Evolutionary conservation across 2,888 invertebrate species (phyloP).

Genomic region (Carabus problematicus): DNA sequence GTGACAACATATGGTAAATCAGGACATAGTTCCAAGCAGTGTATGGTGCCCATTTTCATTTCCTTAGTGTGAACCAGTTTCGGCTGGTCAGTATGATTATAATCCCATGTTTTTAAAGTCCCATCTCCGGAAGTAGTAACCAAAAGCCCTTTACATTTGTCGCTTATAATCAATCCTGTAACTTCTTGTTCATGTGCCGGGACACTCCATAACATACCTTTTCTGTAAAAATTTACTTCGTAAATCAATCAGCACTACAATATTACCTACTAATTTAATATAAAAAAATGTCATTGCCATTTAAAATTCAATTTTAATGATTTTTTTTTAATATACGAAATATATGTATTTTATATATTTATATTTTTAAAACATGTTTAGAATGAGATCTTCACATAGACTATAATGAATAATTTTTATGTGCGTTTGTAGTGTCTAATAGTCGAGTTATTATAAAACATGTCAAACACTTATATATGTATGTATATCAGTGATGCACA

Average conservation of each 20-base stretch:
- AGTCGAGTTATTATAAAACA: too few relatives aligned
- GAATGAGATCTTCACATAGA: too few relatives aligned
- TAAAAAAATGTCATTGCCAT: too few relatives aligned
- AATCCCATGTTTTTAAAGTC: conserved; percentile 87
- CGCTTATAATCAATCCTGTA: conserved; percentile 80
- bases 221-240: conserved; percentile 11
- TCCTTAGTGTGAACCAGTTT: conserved; percentile 61
- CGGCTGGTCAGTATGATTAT: conserved; percentile 54
- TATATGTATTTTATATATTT: too few relatives aligned
- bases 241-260: too few relatives aligned
- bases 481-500: too few relatives aligned
- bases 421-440: too few relatives aligned
- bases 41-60: conserved; percentile 73
- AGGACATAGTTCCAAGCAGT: conserved; percentile 78
- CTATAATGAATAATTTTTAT: too few relatives aligned
- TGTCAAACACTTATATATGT: too few relatives aligned
- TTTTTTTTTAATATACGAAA: too few relatives aligned
- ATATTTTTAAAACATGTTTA: too few relatives aligned
- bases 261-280: too few relatives aligned
- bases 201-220: conserved; percentile 73
- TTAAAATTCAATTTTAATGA: background rate
- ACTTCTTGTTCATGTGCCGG: conserved; percentile 84
- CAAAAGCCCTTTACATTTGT: conserved; percentile 75
- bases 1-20: conserved; percentile 84
- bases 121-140: conserved; percentile 83